Percentiles rank a stretch among this genome's conserved stretches.
Evolutionary conservation across 1,140 invertebrate genomes (phyloP).

Genomic region (Triops cancriformis): DNA sequence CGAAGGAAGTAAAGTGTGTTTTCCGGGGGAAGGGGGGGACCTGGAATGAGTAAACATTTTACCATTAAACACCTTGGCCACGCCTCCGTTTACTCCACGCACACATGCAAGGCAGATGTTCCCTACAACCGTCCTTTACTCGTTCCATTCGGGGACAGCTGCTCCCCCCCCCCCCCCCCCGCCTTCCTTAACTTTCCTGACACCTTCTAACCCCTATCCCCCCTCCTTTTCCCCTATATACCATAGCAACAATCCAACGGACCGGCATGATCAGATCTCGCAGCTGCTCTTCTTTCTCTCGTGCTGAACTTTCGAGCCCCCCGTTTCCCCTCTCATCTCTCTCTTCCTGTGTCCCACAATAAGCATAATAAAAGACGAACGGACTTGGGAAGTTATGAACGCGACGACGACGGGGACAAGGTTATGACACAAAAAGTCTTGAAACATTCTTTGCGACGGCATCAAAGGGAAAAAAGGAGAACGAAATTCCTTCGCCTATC

Average conservation of each 20-base stretch:
- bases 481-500: neutral
- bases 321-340: neutral
- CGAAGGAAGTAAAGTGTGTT: neutral
- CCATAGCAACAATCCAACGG: neutral
- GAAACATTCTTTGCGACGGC: too few relatives aligned
- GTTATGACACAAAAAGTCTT: too few relatives aligned
- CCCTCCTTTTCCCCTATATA: neutral
- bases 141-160: neutral
- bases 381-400: neutral
- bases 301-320: neutral
- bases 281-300: slow-evolving; percentile 11
- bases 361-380: slow-evolving; percentile 1
- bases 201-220: neutral
- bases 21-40: neutral
- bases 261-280: neutral
- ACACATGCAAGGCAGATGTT: slow-evolving; percentile 13
- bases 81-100: neutral
- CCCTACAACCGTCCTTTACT: slow-evolving; percentile 2
- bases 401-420: neutral
- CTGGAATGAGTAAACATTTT: slow-evolving; percentile 6
- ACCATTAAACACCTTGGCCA: neutral
- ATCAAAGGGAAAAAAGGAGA: too few relatives aligned
- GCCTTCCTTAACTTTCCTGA: too few relatives aligned
- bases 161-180: neutral
- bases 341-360: neutral